Conservation (phyloP, 64 coral and sea anemone species). For the Montipora sp. region DNA sequence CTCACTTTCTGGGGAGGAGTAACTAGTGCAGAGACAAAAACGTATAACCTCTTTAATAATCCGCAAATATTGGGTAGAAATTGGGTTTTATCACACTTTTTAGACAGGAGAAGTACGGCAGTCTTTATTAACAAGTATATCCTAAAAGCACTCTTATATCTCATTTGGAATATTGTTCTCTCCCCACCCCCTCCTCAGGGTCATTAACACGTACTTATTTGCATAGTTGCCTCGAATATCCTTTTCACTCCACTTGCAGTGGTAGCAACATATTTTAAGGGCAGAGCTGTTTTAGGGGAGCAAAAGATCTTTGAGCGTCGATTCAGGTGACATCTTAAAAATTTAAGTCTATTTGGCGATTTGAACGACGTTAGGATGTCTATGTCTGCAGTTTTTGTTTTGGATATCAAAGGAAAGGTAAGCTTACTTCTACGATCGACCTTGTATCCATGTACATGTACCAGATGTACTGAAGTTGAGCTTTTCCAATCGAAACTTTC, state of each 20-base stretch:
- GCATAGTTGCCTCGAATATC: neutral
- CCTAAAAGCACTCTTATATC: neutral
- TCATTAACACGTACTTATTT: neutral
- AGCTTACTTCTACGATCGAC: neutral
- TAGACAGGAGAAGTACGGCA: no score
- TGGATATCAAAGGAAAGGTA: conserved; percentile 99
- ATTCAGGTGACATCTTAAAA: neutral
- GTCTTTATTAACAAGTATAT: no score
- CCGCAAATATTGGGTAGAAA: no score
- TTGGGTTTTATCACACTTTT: no score
- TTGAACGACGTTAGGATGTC: conserved; percentile 69
- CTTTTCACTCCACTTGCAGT: neutral
- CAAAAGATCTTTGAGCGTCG: neutral
- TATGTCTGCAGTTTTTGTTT: conserved; percentile 90
- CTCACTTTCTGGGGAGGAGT: neutral
- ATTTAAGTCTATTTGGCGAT: neutral
- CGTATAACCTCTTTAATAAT: no score
- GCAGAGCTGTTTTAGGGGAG: neutral
- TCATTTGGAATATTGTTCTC: neutral
- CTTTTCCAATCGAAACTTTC: neutral
- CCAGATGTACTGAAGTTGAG: neutral
- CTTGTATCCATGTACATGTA: neutral
- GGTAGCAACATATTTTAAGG: neutral
- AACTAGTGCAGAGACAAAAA: neutral
- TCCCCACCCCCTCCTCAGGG: neutral